These are phyloP conservation scores for Sceliomorpha sp. DNA, from an alignment of 2,888 invertebrate genomes.

Conservation along the genomic window DNA sequence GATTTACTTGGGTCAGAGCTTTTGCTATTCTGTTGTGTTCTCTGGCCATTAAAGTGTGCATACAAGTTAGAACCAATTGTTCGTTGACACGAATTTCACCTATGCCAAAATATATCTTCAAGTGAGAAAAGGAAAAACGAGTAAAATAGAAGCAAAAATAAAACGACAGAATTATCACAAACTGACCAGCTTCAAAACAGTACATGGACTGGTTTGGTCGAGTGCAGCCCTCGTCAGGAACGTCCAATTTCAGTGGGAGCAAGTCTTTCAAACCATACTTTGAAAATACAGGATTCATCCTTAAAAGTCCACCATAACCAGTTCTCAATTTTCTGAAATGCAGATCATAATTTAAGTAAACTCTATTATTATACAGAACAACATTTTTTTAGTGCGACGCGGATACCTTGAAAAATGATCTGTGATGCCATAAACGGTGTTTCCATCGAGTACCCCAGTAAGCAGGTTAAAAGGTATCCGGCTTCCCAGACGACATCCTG, in stretches of 20 bases:
- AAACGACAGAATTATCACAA: background rate
- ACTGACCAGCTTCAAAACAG: conserved; percentile 93
- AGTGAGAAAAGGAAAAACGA: background rate
- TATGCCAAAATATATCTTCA: conserved; percentile 66
- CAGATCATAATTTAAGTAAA: background rate
- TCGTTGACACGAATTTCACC: conserved; percentile 96
- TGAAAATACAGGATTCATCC: conserved; percentile 94
- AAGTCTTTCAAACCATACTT: conserved; percentile 94
- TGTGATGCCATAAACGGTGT: conserved; percentile 93
- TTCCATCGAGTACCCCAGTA: conserved; percentile 92
- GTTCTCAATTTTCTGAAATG: conserved; percentile 87
- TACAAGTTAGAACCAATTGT: conserved; percentile 92
- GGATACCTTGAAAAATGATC: conserved; percentile 90
- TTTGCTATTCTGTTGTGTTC: conserved; percentile 94
- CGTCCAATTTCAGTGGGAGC: conserved; percentile 91
- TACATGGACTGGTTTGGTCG: conserved; percentile 93
- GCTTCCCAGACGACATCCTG: conserved; percentile 93
- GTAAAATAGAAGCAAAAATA: conserved; percentile 10
- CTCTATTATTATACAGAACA: too few relatives aligned
- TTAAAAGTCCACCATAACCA: conserved; percentile 89
- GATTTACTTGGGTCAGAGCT: conserved; percentile 89
- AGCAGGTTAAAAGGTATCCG: conserved; percentile 92
- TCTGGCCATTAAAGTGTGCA: conserved; percentile 94
- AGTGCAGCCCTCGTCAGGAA: conserved; percentile 96
- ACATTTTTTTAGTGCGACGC: too few relatives aligned